Base-by-base conservation (phyloP, 2,113 vertebrate genomes). In the Craseonycteris thonglongyai region DNA sequence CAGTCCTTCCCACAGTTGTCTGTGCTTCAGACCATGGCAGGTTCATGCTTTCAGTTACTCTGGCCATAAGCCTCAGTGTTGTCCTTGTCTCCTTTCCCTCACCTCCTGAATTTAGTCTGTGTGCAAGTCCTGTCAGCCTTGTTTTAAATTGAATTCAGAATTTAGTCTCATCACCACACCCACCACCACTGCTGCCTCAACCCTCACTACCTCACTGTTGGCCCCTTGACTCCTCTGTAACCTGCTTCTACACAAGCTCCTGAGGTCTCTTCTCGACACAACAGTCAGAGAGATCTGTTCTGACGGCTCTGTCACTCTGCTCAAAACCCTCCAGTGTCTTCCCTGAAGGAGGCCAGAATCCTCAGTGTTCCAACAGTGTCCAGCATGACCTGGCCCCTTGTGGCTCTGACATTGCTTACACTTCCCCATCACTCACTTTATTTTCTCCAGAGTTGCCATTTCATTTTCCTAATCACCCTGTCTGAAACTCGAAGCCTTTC, bases 81-180 rank as follows among this genome's bases (percentile, higher is more conserved):
- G 4, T 28, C 21, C 49, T 54, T 38, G 9, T 47, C 47, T 75
- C 11, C 11, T 47, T 1, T 65, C 21, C 22, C 35, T 72, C 10
- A 1, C 22, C 2, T 19, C 49, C 26, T 11, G 0, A 4, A 15
- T n/a, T 38, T 33, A 56, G 13, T 6, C 19, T 19, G 0, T 11
- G 8, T 28, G 54, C 30, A 74, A 14, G 56, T 38, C 76, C 58
- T n/a, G 18, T 49, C 26, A 2, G 14, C 8, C 13, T 59, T 28
- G 3, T 82, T 82, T 14, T 24, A 21, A 0, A 6, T 56, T 56
- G 14, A 47, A 2, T 6, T 4, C 22, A 11, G 6, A 13, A 9
- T 61, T 30, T 45, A 30, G 12, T 2, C 3, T 45, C 35, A 54
- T 19, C 38, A 1, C 19, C 10, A n/a, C 0, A 0, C 14, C 40